Evolutionary conservation across 2,797 vertebrate genomes (phyloP).

Genomic region (Nothura maculosa): DNA sequence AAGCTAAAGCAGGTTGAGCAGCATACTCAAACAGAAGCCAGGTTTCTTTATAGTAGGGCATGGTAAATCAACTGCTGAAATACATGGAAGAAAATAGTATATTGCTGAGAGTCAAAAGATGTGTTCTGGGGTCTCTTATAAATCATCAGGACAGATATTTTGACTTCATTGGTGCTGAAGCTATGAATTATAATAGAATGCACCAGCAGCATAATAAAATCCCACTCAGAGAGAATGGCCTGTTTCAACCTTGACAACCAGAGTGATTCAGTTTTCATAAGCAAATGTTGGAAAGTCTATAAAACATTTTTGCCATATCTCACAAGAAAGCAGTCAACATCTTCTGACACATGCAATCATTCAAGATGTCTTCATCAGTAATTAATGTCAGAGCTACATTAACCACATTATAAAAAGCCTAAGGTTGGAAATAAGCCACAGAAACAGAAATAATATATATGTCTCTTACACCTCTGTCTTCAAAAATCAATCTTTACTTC

Average conservation of each 20-base stretch:
- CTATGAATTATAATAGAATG: constrained; percentile 22
- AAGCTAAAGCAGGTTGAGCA: neutral
- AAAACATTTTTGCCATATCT: neutral
- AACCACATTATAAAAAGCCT: neutral
- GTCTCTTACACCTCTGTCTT: neutral
- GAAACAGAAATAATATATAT: neutral
- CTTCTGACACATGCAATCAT: neutral
- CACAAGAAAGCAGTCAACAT: neutral
- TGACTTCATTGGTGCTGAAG: constrained; percentile 22
- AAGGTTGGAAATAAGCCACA: neutral
- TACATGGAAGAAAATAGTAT: neutral
- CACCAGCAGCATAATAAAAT: constrained; percentile 10
- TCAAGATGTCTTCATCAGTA: neutral
- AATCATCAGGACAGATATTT: constrained; percentile 37
- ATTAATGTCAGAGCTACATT: neutral
- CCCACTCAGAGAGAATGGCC: neutral
- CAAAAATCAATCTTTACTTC: neutral
- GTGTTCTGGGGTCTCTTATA: constrained; percentile 2
- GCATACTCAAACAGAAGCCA: neutral
- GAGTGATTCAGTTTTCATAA: neutral
- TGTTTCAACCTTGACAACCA: neutral
- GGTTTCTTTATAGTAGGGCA: neutral
- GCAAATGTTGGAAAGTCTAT: neutral
- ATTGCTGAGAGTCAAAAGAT: constrained; percentile 20
- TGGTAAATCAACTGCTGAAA: neutral